These are phyloP conservation scores for Blastobasis adustella DNA, from an alignment of 2,888 invertebrate species.

Conservation along the genomic window DNA sequence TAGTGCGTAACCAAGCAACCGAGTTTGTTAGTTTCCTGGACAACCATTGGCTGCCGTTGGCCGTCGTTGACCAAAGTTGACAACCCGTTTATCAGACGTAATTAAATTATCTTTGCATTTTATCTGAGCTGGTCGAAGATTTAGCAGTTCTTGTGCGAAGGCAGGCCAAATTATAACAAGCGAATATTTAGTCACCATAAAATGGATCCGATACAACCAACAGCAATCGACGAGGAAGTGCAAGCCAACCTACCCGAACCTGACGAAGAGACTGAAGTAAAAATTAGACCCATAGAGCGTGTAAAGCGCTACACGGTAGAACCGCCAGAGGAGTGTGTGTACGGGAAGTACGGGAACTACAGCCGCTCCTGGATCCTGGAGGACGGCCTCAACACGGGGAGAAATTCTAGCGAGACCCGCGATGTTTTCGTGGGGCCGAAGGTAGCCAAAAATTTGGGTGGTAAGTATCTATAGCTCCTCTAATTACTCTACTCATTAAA, in stretches of 20 bases:
- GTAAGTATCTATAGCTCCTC: too few relatives aligned
- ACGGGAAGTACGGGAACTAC: conserved; percentile 52
- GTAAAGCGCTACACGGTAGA: conserved; percentile 53
- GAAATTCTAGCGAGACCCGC: conserved; percentile 57
- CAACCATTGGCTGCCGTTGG: too few relatives aligned
- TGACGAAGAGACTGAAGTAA: conserved; percentile 37
- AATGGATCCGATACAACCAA: not conserved
- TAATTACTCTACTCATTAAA: too few relatives aligned
- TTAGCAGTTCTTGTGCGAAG: too few relatives aligned
- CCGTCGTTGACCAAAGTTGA: too few relatives aligned
- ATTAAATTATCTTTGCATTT: too few relatives aligned
- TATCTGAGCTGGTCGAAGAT: too few relatives aligned
- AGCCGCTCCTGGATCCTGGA: conserved; percentile 64
- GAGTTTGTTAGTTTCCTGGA: too few relatives aligned
- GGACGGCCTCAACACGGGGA: conserved; percentile 50
- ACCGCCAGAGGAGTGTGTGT: conserved; percentile 54
- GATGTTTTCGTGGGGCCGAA: conserved; percentile 40
- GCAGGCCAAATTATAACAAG: not conserved
- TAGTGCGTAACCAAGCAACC: too few relatives aligned
- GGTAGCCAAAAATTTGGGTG: conserved; percentile 18
- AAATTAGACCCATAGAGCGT: conserved; percentile 52
- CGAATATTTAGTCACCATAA: not conserved
- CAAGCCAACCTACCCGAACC: conserved; percentile 56
- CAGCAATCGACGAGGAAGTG: conserved; percentile 33
- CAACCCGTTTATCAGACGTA: too few relatives aligned